phyloP scores from a whole-genome alignment of 2,113 vertebrate genomes.

The Notarius lentiginosus region DNA sequence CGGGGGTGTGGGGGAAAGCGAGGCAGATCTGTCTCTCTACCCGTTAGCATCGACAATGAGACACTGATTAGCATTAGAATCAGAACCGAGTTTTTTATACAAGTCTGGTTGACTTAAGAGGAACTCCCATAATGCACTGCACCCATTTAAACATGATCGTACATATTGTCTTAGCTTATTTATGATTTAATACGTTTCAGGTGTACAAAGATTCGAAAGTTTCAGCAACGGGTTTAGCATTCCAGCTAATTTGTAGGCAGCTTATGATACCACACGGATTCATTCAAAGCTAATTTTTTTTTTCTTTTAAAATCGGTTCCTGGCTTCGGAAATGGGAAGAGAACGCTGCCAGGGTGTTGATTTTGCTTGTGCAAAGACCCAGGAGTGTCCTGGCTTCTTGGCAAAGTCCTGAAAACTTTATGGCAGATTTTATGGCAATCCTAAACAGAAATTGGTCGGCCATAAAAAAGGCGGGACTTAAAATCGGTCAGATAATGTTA shows the following conservation, averaged over 20 bases:
- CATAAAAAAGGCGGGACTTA: background rate
- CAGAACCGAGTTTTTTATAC: background rate
- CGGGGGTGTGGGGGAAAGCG: background rate
- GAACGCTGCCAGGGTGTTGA: background rate
- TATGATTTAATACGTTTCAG: background rate
- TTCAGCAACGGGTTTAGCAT: too few species aligned
- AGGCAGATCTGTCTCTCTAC: background rate
- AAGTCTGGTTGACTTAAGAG: background rate
- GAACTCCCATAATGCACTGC: background rate
- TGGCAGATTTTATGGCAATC: background rate
- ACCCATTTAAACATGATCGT: background rate
- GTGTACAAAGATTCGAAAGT: too few species aligned
- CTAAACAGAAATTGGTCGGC: background rate
- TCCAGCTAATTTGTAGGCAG: background rate
- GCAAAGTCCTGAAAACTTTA: background rate
- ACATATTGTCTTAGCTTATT: background rate
- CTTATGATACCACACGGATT: background rate
- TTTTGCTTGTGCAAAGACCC: background rate
- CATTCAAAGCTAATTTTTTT: background rate
- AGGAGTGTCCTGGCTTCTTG: background rate
- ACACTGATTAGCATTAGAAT: background rate
- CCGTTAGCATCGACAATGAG: background rate
- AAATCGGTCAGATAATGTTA: background rate
- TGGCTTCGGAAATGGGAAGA: background rate
- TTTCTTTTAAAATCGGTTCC: background rate